phyloP scores from a whole-genome alignment of 2,888 invertebrate species.

The Conus canariensis region DNA sequence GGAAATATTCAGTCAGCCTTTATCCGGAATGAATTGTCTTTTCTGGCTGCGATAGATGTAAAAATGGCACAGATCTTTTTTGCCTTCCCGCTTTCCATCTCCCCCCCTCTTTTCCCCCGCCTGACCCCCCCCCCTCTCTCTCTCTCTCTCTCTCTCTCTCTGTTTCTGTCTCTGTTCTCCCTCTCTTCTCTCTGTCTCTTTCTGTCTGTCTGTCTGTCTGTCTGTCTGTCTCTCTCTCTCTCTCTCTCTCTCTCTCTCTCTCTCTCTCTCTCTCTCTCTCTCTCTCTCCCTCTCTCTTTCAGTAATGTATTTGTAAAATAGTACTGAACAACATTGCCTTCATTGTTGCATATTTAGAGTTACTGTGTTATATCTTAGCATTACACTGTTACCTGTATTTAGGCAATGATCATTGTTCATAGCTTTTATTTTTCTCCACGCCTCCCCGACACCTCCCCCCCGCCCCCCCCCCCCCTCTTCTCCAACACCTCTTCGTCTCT shows the following conservation, averaged over 20 bases:
- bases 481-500: background rate
- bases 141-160: conserved; percentile 12
- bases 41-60: too few species aligned
- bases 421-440: too few species aligned
- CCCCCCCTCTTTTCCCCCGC: background rate
- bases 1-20: too few species aligned
- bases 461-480: background rate
- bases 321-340: too few species aligned
- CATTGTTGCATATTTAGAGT: too few species aligned
- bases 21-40: too few species aligned
- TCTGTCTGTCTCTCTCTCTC: conserved; percentile 1
- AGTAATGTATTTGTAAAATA: too few species aligned
- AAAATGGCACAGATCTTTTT: background rate
- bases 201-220: background rate
- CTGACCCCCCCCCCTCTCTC: background rate
- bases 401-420: too few species aligned
- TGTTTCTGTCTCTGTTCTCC: conserved; percentile 11
- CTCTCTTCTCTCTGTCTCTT: conserved; percentile 1
- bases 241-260: conserved; percentile 12
- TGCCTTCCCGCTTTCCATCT: background rate
- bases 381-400: too few species aligned
- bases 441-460: background rate
- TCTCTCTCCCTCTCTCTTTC: background rate
- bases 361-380: too few species aligned
- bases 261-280: conserved; percentile 19